Evolutionary conservation across 2,797 vertebrate genomes (phyloP), one percentile per base, ranked within the genome.

Genomic region (Mionectes olivaceus): DNA sequence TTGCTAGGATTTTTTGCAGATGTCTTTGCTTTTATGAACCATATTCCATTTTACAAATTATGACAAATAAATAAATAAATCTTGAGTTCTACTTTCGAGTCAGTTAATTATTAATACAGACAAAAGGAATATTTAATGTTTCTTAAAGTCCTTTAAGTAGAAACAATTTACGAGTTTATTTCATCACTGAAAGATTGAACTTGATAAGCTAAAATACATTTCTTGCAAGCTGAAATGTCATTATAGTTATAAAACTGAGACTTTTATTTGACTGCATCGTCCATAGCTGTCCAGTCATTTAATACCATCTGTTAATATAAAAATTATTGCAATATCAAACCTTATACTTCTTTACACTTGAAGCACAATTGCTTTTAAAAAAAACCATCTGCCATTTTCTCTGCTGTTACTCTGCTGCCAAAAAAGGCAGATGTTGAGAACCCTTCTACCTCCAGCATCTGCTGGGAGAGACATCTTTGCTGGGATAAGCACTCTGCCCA

Each of bases 401-500:
- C 27, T 59, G 11, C 5, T 39, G 8, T 28, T 73, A 18, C 8
- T 50, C 10, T 64, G 41, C 37, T 23, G 9, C 35, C 32, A 56
- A 44, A 56, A 68, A 61, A 57, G 14, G 11, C 25, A 63, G 21
- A 49, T 4, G 1, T 13, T 24, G 22, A 79, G 30, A 35, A 23
- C 2, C 7, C 8, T 28, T 56, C 13, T 43, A 23, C 15, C 23
- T 7, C 19, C 1, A 1, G 8, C 21, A 33, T 13, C 5, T n/a
- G 13, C 10, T 46, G 16, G 5, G 18, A 19, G 5, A 87, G 5
- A 2, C 46, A 22, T 15, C 22, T 15, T 55, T 24, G 28, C 4
- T 0, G 1, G 16, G 15, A 67, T 7, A 15, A 73, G 32, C 37
- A 27, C 27, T 16, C 14, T 47, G 15, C 11, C 4, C 1, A 7